Evolutionary conservation across 1,140 invertebrate genomes (phyloP), one percentile per base, ranked within the genome.

Genomic region (Aphidius gifuensis): DNA sequence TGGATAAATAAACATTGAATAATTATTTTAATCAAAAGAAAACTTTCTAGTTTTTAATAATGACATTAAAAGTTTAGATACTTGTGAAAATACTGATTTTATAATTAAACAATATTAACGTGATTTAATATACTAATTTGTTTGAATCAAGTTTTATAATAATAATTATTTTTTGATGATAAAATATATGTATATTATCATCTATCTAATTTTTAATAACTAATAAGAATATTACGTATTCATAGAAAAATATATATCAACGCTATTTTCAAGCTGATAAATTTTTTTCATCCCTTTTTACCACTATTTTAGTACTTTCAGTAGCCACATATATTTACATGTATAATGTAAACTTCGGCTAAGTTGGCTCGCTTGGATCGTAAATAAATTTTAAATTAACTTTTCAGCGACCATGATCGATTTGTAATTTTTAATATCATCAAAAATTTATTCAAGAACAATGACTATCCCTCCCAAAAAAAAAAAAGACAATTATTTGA

Each of bases 381-480:
- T 77, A 75, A 78, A 77, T 78, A 77, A 76, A 78, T 78, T 77
- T 76, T 62, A 64, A 76, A 76, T 74, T 74, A 75, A 71, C 69
- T 72, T 72, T 69, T 60, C 64, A 71, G 71, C 65, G 66, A 59
- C 8, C 11, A 64, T 70, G 65, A 67, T 69, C 67, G 63, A 62
- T 65, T 67, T 1, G 23, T 32, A 32, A 32, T 32, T 32, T 16
- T 16, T 16, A 16, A 16, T 16, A 16, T 55, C 43, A 11, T 21
- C 53, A 50, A 63, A 42, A 23, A n/a, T 49, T 9, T 49, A 56
- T 46, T 5, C 54, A 5, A 53, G 43, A 16, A 53, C 44, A 49
- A 42, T 42, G 16, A 5, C 45, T 50, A 45, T 38, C 21, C 23
- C 11, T n/a, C 5, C 11, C 55, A 44, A 6, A 38, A 23, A 45